Evolutionary conservation across 1,140 invertebrate species (phyloP).

Genomic region (Drosophila lowei): DNA sequence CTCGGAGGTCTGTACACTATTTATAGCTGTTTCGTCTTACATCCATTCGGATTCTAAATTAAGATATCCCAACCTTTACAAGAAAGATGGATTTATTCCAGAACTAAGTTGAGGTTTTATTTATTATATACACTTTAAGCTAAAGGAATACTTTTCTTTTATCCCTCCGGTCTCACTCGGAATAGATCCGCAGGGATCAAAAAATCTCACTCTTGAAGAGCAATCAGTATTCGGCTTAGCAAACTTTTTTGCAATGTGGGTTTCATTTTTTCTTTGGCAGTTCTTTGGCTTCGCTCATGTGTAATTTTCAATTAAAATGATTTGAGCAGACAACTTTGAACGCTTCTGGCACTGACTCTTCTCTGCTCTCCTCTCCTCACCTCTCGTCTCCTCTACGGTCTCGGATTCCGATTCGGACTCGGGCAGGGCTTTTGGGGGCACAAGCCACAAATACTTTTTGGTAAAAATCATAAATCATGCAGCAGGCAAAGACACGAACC

Average conservation of each 20-base stretch:
- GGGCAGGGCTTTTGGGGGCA: neutral
- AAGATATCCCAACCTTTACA: too few species aligned
- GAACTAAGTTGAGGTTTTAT: too few species aligned
- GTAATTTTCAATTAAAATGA: conserved; percentile 82
- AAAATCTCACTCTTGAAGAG: neutral
- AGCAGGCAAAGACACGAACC: conserved; percentile 73
- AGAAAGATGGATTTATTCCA: too few species aligned
- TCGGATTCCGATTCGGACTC: conserved; percentile 22
- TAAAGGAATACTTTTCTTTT: too few species aligned
- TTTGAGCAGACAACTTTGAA: conserved; percentile 81
- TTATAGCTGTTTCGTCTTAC: too few species aligned
- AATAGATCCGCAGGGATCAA: too few species aligned
- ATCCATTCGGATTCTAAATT: too few species aligned
- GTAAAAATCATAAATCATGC: conserved; percentile 78
- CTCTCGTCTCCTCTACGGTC: conserved; percentile 5
- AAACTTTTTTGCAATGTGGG: neutral
- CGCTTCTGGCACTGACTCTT: conserved; percentile 59
- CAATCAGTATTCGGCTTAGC: neutral
- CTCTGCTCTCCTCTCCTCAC: neutral
- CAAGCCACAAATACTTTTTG: conserved; percentile 67
- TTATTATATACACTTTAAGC: too few species aligned
- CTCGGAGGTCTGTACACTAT: too few species aligned
- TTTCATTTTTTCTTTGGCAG: conserved; percentile 17
- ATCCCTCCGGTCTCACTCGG: too few species aligned
- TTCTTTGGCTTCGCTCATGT: conserved; percentile 71